A percentile compares a stretch with the other conserved stretches of the same genome.
phyloP scores from a whole-genome alignment of 2,888 invertebrate species.

The Andrena fulva region DNA sequence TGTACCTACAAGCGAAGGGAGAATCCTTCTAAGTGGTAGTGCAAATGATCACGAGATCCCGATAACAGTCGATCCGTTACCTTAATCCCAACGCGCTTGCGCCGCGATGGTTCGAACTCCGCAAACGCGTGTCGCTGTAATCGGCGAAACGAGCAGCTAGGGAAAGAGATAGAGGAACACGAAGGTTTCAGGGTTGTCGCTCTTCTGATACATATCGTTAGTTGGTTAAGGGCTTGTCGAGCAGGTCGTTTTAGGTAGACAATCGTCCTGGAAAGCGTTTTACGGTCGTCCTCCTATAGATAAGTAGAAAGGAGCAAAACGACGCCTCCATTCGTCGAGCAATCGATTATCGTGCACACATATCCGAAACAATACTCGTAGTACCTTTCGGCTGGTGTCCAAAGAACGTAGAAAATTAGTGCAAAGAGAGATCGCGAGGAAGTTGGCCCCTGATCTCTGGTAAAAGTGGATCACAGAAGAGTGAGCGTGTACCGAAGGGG shows the following conservation, averaged over 20 bases:
- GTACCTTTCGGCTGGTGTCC: background rate
- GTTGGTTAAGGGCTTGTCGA: constrained; percentile 57
- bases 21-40: too few relatives aligned
- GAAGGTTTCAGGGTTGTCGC: constrained; percentile 64
- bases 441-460: background rate
- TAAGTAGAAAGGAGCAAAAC: background rate
- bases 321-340: background rate
- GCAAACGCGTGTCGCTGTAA: constrained; percentile 18
- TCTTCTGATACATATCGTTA: constrained; percentile 67
- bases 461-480: background rate
- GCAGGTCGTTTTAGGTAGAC: constrained; percentile 53
- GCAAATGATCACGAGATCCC: too few relatives aligned
- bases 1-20: too few relatives aligned
- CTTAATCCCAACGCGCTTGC: background rate
- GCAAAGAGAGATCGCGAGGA: background rate
- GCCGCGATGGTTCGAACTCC: background rate
- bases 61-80: too few relatives aligned
- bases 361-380: too few relatives aligned
- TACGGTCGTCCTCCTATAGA: constrained; percentile 20
- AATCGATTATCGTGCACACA: background rate
- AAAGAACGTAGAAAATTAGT: background rate
- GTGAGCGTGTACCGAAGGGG: constrained; percentile 1
- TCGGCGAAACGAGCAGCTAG: constrained; percentile 2
- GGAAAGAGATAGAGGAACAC: constrained; percentile 15
- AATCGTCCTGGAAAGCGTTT: constrained; percentile 54